Conservation (phyloP, 2,797 vertebrate species). For the Antrozous pallidus region DNA sequence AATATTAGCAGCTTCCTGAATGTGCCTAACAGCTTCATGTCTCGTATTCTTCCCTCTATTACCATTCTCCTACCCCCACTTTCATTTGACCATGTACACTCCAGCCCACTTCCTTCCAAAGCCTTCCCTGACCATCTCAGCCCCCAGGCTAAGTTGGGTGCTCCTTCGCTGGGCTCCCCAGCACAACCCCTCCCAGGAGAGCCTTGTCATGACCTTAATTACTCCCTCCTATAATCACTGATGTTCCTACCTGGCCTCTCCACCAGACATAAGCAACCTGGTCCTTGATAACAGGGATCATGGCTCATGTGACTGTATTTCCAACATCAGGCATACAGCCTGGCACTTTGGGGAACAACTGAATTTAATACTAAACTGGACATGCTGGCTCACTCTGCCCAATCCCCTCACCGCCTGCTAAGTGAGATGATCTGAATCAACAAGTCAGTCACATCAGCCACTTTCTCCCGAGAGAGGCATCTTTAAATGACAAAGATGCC, state of each 20-base stretch:
- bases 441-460: neutral
- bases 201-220: neutral
- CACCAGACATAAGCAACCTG: neutral
- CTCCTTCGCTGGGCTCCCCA: neutral
- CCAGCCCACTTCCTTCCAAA: neutral
- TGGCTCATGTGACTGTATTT: neutral
- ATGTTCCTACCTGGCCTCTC: neutral
- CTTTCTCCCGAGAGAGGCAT: neutral
- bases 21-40: neutral
- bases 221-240: neutral
- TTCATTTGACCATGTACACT: neutral
- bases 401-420: neutral
- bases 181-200: neutral
- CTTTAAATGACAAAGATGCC: neutral
- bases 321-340: neutral
- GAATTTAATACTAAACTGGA: neutral
- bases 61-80: neutral
- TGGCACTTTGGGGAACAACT: fast-evolving
- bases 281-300: neutral
- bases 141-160: neutral
- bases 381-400: neutral
- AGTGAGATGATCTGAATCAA: neutral
- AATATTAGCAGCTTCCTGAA: neutral
- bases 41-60: neutral
- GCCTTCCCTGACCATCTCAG: neutral